Base-by-base conservation (phyloP, 2,113 vertebrate genomes). In the Cinclus mexicanus region DNA sequence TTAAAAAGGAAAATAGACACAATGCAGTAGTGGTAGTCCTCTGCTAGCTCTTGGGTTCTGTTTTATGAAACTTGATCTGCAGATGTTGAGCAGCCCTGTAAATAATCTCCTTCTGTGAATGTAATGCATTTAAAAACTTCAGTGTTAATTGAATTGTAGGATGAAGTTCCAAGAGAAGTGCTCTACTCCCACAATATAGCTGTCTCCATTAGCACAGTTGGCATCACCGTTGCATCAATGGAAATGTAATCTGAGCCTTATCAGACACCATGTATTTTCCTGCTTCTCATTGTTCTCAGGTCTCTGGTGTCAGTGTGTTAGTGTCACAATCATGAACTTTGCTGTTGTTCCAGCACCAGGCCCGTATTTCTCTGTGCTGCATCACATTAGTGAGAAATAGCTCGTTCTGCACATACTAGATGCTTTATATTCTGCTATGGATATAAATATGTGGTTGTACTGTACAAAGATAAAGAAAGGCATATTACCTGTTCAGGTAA, bases 1-100 rank as follows among this genome's bases (percentile, higher is more conserved):
- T 95, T 79, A 46, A 69, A 74, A 91, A 95, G 41, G 37, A 93
- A 86, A 93, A 94, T 15, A 91, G 37, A 23, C 15, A 35, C 12
- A 21, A 77, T 91, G 47, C 18, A 37, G 25, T 60, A 50, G 16
- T 55, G 22, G 15, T 79, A 82, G 42, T 14, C 12, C 11, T 90
- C 26, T 76, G 26, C 47, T 90, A 84, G 10, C 14, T 87, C n/a
- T 77, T 67, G 77, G 17, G 7, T 87, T 77, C 29, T 82, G 1
- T 92, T 85, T 95, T 83, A 69, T 71, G 47, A 94, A 92, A 70
- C 37, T 53, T 69, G 22, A 63, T 74, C 69, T 78, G 21, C 64
- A 86, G 72, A 67, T 88, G 57, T 80, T 35, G 42, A 46, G 16
- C 7, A 64, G 39, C 13, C 5, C 65, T 65, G 46, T 26, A 91